Conservation (phyloP, 2,113 vertebrate species). For the Tragelaphus strepsiceros region DNA sequence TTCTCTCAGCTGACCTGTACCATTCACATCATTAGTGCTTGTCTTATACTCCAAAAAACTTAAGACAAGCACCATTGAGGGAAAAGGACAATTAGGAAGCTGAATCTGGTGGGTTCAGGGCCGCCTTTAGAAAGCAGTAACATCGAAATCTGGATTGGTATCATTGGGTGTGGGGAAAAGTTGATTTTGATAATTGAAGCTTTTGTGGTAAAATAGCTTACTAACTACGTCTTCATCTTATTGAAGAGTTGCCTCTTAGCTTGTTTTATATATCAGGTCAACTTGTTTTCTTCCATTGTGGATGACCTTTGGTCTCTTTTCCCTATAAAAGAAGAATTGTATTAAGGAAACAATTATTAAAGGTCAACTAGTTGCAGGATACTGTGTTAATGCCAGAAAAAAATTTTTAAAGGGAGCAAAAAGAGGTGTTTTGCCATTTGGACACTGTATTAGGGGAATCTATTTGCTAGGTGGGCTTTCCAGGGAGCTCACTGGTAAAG, state of each 20-base stretch:
- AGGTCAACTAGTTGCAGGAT: not conserved
- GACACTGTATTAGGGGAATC: not conserved
- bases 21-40: not conserved
- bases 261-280: not conserved
- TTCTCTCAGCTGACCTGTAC: not conserved
- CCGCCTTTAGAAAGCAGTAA: not conserved
- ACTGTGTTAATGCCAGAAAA: not conserved
- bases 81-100: not conserved
- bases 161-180: not conserved
- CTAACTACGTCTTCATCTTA: not conserved
- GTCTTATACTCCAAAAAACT: not conserved
- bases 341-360: not conserved
- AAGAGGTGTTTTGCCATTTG: not conserved
- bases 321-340: not conserved
- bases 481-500: not conserved
- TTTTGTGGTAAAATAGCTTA: not conserved
- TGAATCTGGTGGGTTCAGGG: not conserved
- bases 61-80: not conserved
- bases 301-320: not conserved
- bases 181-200: not conserved
- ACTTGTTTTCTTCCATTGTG: not conserved
- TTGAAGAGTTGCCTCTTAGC: not conserved
- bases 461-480: not conserved
- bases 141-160: not conserved
- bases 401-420: not conserved